These are phyloP conservation scores for Psettodes erumei DNA, from an alignment of 2,113 vertebrate species.

Conservation along the genomic window DNA sequence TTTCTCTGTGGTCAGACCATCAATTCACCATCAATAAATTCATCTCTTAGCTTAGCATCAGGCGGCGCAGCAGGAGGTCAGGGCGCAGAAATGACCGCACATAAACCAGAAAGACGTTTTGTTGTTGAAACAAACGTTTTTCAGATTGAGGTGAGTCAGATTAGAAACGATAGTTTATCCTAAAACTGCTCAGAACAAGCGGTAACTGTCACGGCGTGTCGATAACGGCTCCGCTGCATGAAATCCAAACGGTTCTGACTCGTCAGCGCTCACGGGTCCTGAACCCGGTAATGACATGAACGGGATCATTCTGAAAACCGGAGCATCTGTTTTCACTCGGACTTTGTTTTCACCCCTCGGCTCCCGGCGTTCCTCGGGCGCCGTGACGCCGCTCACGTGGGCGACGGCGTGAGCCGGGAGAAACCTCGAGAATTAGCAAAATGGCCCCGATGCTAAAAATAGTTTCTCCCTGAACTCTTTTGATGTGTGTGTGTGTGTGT, in stretches of 20 bases:
- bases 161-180: too few species aligned
- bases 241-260: conserved; percentile 23
- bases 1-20: too few species aligned
- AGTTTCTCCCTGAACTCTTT: conserved; percentile 49
- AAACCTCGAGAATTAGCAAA: conserved; percentile 32
- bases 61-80: too few species aligned
- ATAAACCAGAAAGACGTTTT: too few species aligned
- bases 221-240: conserved; percentile 20
- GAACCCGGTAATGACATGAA: conserved; percentile 24
- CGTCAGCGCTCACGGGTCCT: conserved; percentile 38
- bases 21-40: too few species aligned
- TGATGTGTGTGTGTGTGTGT: conserved; percentile 51
- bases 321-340: conserved; percentile 74
- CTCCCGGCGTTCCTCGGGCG: conserved; percentile 47
- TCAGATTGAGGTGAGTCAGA: too few species aligned
- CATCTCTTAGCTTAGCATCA: too few species aligned
- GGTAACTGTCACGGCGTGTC: too few species aligned
- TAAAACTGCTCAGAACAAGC: too few species aligned
- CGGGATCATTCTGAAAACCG: conserved; percentile 54
- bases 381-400: conserved; percentile 1
- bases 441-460: conserved; percentile 71
- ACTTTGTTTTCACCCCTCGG: conserved; percentile 53
- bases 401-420: conserved; percentile 38
- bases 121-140: too few species aligned
- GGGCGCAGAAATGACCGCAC: too few species aligned